Base-by-base conservation (phyloP, 2,888 invertebrate genomes). In the Acleris holmiana region DNA sequence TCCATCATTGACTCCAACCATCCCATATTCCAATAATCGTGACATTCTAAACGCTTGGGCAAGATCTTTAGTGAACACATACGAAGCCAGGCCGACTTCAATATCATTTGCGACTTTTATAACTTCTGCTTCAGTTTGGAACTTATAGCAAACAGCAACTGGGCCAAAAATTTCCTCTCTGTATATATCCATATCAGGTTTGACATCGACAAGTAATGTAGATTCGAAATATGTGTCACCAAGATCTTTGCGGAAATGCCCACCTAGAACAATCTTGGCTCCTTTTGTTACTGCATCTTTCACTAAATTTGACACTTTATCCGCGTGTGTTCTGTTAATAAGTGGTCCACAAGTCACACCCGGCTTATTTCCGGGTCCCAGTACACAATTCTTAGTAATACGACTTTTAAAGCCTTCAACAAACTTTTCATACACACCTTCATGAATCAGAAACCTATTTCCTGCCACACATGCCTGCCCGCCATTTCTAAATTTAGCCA, bases 401-500 rank as follows among this genome's bases (percentile, higher is more conserved):
- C 93, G 94, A 18, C 92, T 88, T 50, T 94, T 93, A 53, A 99
- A 93, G 73, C 95, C 95, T 1, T 91, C 85, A 0, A 98, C 93
- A 90, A 99, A 99, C 73, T 94, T 82, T 70, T 98, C 96, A 85
- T 95, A 96, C 25, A 99, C 87, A 59, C 94, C 93, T 69, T 95
- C 94, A 78, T 98, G 97, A 23, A 98, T 94, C 68, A 97, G 94
- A 76, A 98, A 96, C 75, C 98, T 93, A 84, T 99, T 99, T 0
- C 99, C 96, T 66, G 98, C 97, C 4, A 99, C 96, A 86, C 99
- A 99, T 0, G 99, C 98, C 93, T 99, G 99, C 0, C 99, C 99
- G 79, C 97, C 96, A 80, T 98, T 98, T 67, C 99, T 94, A 82
- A 99, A 99, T 90, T 99, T 99, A 6, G 97, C 96, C 7, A 95